These are phyloP conservation scores for Iguana delicatissima DNA, from an alignment of 2,797 vertebrate genomes.

Conservation along the genomic window DNA sequence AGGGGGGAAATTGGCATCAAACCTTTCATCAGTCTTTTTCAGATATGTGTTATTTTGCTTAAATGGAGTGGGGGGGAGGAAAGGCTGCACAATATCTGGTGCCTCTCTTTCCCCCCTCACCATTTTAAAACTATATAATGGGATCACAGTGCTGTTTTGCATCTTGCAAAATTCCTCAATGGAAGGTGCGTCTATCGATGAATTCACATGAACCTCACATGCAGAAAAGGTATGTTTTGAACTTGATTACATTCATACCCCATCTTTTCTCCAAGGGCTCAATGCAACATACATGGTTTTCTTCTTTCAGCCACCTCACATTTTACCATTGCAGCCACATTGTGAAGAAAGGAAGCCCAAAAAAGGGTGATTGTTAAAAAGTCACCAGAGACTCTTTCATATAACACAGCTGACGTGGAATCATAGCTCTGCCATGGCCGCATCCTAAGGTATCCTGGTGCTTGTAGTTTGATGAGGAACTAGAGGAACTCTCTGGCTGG, in stretches of 20 bases:
- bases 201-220: not conserved
- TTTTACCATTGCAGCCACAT: not conserved
- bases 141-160: slow-evolving; percentile 50
- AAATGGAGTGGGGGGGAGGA: slow-evolving; percentile 47
- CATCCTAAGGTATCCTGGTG: too few species aligned
- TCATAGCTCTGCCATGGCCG: too few species aligned
- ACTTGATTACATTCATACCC: not conserved
- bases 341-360: not conserved
- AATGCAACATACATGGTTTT: not conserved
- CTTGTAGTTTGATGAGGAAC: too few species aligned
- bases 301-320: not conserved
- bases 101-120: slow-evolving; percentile 57
- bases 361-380: not conserved
- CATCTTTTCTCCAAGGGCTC: not conserved
- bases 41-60: slow-evolving; percentile 65
- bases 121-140: slow-evolving; percentile 55
- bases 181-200: not conserved
- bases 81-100: slow-evolving; percentile 64
- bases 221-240: not conserved
- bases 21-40: slow-evolving; percentile 67
- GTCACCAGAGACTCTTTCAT: too few species aligned
- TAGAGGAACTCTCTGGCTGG: too few species aligned
- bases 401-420: too few species aligned
- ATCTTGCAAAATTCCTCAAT: not conserved
- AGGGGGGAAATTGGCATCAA: slow-evolving; percentile 50